Evolutionary conservation across 2,888 invertebrate species (phyloP).

Genomic region (Adelphocoris suturalis): DNA sequence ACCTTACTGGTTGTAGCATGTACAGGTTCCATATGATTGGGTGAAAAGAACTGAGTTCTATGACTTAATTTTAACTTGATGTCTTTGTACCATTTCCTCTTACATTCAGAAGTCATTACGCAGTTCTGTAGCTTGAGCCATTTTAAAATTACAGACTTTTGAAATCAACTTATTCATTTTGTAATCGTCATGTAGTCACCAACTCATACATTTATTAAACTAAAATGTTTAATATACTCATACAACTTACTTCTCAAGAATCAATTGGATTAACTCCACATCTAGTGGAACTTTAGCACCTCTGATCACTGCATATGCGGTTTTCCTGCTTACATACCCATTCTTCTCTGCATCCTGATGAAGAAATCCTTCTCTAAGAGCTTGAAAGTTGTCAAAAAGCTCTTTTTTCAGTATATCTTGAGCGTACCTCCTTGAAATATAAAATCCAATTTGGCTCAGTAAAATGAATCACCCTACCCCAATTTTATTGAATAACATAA

Average conservation of each 20-base stretch:
- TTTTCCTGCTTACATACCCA: conserved; percentile 82
- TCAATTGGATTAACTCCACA: conserved; percentile 81
- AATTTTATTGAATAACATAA: not conserved
- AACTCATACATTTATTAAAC: not conserved
- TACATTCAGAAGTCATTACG: no score
- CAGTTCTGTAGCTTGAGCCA: no score
- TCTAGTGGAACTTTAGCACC: conserved; percentile 86
- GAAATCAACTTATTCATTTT: no score
- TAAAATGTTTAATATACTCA: no score
- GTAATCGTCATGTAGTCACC: no score
- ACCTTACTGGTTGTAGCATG: no score
- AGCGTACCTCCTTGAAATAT: conserved; percentile 82
- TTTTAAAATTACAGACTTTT: no score
- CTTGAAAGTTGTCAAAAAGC: conserved; percentile 86
- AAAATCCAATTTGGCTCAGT: not conserved
- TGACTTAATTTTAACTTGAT: no score
- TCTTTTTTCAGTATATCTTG: conserved; percentile 86
- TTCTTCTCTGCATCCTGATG: conserved; percentile 81
- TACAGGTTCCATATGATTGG: no score
- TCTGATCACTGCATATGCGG: conserved; percentile 84
- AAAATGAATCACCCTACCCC: not conserved
- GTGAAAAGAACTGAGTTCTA: no score
- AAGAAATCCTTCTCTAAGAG: conserved; percentile 82
- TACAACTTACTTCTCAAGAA: conserved; percentile 71
- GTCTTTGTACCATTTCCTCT: no score